phyloP scores from a whole-genome alignment of 2,888 invertebrate genomes.

The Eudemis profundana region DNA sequence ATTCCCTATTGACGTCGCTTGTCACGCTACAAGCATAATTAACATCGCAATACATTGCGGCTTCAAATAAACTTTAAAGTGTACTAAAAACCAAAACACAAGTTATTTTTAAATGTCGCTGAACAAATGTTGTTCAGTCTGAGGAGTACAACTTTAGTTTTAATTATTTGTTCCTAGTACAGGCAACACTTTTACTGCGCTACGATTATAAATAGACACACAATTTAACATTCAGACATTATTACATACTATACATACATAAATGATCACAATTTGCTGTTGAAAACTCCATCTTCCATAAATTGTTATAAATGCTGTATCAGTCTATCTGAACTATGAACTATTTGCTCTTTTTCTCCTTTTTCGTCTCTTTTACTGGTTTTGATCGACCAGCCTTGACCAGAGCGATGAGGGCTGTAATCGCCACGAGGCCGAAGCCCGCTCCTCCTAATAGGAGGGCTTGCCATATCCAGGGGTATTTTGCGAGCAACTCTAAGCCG shows the following conservation, averaged over 20 bases:
- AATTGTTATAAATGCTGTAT: slow-evolving; percentile 17
- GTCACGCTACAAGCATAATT: no score
- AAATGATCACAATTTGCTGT: slow-evolving; percentile 20
- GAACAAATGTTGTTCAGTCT: no score
- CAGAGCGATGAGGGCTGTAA: slow-evolving; percentile 79
- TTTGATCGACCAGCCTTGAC: slow-evolving; percentile 73
- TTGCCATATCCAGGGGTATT: slow-evolving; percentile 82
- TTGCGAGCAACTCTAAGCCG: slow-evolving; percentile 67
- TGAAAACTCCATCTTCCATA: slow-evolving; percentile 4
- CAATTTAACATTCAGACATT: slow-evolving; percentile 11
- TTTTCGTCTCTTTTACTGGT: slow-evolving; percentile 70
- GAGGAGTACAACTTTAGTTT: no score
- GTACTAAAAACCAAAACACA: no score
- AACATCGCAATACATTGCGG: no score
- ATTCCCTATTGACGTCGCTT: no score
- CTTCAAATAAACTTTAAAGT: no score
- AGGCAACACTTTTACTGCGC: background rate
- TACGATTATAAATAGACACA: slow-evolving; percentile 13
- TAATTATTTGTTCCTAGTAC: no score
- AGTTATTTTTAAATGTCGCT: no score
- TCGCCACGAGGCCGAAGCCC: slow-evolving; percentile 79
- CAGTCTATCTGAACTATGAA: background rate
- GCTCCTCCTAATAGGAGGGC: slow-evolving; percentile 73
- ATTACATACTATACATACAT: slow-evolving; percentile 5
- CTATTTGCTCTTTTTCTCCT: slow-evolving; percentile 80